These are phyloP conservation scores for Oriolus oriolus DNA, from an alignment of 2,113 vertebrate genomes.

Conservation along the genomic window DNA sequence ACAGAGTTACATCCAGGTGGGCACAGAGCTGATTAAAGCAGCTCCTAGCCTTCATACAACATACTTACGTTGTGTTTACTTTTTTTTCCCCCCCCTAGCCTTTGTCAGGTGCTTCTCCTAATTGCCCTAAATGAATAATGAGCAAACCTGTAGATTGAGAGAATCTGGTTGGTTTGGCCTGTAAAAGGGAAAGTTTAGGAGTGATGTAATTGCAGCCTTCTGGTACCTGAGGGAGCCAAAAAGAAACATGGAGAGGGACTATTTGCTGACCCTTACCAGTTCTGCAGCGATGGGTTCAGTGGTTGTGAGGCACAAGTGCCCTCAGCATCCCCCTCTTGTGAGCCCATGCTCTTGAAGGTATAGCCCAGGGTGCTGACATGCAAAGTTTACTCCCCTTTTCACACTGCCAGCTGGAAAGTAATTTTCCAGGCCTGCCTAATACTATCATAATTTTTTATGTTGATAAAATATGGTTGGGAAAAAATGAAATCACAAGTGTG, in stretches of 20 bases:
- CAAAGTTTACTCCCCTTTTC: neutral
- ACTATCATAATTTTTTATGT: neutral
- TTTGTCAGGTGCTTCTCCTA: neutral
- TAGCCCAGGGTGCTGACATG: neutral
- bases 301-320: neutral
- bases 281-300: rapidly evolving
- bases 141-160: neutral
- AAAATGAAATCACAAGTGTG: neutral
- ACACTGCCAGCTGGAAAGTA: neutral
- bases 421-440: neutral
- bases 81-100: rapidly evolving
- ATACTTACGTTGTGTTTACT: rapidly evolving
- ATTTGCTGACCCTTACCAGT: neutral
- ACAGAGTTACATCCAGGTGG: neutral
- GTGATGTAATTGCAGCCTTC: neutral
- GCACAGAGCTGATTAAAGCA: neutral
- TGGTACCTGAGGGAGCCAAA: neutral
- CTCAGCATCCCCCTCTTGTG: neutral
- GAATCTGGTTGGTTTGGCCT: neutral
- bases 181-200: neutral
- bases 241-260: neutral
- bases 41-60: neutral
- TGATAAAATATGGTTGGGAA: neutral
- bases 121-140: neutral
- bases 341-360: neutral